A percentile compares a stretch with the other conserved stretches of the same genome.
Evolutionary conservation across 2,888 invertebrate species (phyloP).

Genomic region (Listrodromus nycthemerus): DNA sequence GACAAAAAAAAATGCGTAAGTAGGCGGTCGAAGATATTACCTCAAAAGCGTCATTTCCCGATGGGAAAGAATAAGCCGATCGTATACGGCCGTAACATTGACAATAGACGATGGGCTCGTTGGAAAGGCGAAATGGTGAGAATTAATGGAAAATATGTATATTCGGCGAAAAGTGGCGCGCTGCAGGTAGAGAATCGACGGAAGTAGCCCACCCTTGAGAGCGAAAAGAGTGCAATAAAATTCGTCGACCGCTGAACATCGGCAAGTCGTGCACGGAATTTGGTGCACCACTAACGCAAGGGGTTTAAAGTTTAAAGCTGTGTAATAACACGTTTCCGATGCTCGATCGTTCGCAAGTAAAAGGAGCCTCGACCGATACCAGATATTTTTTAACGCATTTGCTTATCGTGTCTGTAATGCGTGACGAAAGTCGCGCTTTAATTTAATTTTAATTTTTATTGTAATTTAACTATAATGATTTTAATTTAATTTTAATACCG

Average conservation of each 20-base stretch:
- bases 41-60: neutral
- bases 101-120: conserved; percentile 37
- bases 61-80: neutral
- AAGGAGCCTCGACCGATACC: neutral
- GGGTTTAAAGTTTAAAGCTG: neutral
- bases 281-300: neutral
- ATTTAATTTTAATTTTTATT: too few relatives aligned
- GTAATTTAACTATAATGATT: too few relatives aligned
- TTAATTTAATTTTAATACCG: too few relatives aligned
- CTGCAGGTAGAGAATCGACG: conserved; percentile 47
- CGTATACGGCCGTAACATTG: conserved; percentile 33
- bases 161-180: conserved; percentile 39
- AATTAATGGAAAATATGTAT: conserved; percentile 42
- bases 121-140: conserved; percentile 34
- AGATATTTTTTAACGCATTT: neutral
- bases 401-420: too few relatives aligned
- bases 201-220: neutral
- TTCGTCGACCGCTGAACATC: conserved; percentile 8
- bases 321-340: conserved; percentile 28
- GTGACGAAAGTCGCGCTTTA: too few relatives aligned
- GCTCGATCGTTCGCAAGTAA: neutral
- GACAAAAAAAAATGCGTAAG: neutral
- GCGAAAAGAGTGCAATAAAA: conserved; percentile 54
- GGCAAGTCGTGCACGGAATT: neutral
- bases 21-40: conserved; percentile 2